Evolutionary conservation across 2,888 invertebrate species (phyloP).

Genomic region (Belgica antarctica): DNA sequence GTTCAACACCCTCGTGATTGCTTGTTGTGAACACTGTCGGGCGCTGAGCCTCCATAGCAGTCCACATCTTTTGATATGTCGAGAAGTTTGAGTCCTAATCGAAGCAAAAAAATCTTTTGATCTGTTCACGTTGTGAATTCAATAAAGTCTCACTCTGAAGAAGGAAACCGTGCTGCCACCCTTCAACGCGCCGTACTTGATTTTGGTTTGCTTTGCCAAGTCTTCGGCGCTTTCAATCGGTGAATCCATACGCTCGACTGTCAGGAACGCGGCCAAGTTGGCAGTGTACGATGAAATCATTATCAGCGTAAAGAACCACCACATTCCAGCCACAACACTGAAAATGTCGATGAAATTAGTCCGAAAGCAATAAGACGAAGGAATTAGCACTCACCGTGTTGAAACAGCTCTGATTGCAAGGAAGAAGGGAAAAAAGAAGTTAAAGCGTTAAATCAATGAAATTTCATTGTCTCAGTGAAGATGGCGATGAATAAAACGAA

Average conservation of each 20-base stretch:
- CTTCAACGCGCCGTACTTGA: constrained; percentile 91
- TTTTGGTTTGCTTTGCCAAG: constrained; percentile 92
- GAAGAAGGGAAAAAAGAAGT: background rate
- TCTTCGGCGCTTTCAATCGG: constrained; percentile 96
- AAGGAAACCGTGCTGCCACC: constrained; percentile 94
- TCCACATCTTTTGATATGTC: constrained; percentile 94
- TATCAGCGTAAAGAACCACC: constrained; percentile 94
- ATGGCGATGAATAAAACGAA: background rate
- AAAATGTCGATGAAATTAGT: constrained; percentile 12
- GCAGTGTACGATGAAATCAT: constrained; percentile 97
- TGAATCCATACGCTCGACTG: constrained; percentile 70
- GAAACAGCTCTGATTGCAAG: constrained; percentile 5
- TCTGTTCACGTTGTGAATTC: background rate
- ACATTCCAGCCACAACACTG: constrained; percentile 71
- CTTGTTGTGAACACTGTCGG: constrained; percentile 83
- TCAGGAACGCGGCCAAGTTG: constrained; percentile 60
- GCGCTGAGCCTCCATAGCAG: constrained; percentile 84
- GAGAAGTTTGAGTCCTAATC: constrained; percentile 90
- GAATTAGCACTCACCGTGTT: constrained; percentile 1
- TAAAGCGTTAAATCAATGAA: background rate
- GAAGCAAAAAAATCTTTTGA: constrained; percentile 26
- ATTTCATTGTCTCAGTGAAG: background rate
- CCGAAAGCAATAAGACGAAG: too few relatives aligned
- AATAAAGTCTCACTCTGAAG: constrained; percentile 69
- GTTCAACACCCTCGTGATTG: constrained; percentile 86